Conservation (phyloP, 2,113 vertebrate species). For the Leptobrachium leishanense region DNA sequence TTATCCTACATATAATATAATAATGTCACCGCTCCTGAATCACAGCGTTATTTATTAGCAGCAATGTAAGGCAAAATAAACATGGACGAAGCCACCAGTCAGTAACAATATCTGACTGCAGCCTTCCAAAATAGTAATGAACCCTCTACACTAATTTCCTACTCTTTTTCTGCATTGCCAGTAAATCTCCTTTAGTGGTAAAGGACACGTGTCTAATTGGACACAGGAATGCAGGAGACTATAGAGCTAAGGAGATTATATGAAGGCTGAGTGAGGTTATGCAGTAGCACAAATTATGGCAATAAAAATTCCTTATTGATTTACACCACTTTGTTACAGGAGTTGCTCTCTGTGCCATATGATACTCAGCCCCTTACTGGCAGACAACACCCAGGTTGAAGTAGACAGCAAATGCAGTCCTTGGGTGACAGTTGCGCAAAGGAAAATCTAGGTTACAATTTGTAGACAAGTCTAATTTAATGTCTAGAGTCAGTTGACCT, state of each 20-base stretch:
- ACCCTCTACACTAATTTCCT: constrained; percentile 38
- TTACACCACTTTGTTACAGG: constrained; percentile 34
- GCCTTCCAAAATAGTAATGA: constrained; percentile 24
- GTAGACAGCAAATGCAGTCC: constrained; percentile 25
- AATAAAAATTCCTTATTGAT: constrained; percentile 46
- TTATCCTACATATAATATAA: too few species aligned
- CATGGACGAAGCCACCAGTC: constrained; percentile 18
- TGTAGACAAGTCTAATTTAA: constrained; percentile 9
- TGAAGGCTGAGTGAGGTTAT: constrained; percentile 36
- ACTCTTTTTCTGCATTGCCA: constrained; percentile 40
- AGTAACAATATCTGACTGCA: constrained; percentile 38
- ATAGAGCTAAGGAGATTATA: constrained; percentile 44
- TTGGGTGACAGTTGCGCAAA: neutral
- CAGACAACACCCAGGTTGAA: constrained; percentile 31
- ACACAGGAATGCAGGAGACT: constrained; percentile 37
- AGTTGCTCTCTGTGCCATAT: constrained; percentile 34
- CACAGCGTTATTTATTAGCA: neutral
- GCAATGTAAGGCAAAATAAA: constrained; percentile 10
- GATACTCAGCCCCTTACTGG: constrained; percentile 26
- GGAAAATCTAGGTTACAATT: constrained; percentile 8
- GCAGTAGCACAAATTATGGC: constrained; percentile 45
- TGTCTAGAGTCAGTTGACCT: neutral
- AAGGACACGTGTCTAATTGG: constrained; percentile 40
- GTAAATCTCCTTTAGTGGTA: constrained; percentile 44
- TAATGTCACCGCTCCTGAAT: neutral